Evolutionary conservation across 53 echinoderm and acorn worm genomes (phyloP).

Genomic region (Arbacia lixula): DNA sequence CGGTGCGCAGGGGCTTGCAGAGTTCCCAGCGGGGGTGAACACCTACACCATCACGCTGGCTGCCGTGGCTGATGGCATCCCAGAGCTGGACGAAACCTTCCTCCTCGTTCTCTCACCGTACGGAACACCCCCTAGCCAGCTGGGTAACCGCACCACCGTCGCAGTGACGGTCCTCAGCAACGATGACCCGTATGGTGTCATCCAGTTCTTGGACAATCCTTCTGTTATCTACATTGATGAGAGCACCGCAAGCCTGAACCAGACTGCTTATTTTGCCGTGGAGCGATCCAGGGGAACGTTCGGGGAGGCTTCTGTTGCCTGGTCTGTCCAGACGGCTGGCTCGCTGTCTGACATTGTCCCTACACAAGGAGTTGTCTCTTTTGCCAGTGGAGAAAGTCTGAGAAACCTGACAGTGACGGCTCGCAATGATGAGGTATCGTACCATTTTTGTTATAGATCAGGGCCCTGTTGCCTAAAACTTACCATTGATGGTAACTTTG

Average conservation of each 20-base stretch:
- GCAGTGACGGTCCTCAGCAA: conserved; percentile 68
- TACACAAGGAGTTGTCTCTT: conserved; percentile 72
- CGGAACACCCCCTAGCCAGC: conserved; percentile 80
- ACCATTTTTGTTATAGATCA: no score
- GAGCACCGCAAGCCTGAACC: conserved; percentile 55
- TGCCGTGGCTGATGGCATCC: conserved; percentile 75
- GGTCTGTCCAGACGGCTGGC: conserved; percentile 60
- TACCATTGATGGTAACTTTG: no score
- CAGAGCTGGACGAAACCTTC: conserved; percentile 87
- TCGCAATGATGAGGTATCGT: conserved; percentile 85
- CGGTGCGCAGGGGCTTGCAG: conserved; percentile 72
- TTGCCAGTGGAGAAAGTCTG: conserved; percentile 60
- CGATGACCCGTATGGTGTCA: conserved; percentile 92
- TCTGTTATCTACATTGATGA: conserved; percentile 73
- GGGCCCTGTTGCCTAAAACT: no score
- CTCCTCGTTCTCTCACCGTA: conserved; percentile 67
- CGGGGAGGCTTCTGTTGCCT: conserved; percentile 65
- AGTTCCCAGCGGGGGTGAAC: conserved; percentile 77
- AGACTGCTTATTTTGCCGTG: conserved; percentile 75
- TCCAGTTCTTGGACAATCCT: conserved; percentile 72
- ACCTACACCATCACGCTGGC: conserved; percentile 66
- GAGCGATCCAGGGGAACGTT: conserved; percentile 73
- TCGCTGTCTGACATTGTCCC: conserved; percentile 75
- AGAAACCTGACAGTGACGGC: conserved; percentile 72
- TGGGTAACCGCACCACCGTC: conserved; percentile 68